Evolutionary conservation across 1,140 invertebrate genomes (phyloP).

Genomic region (Apis dorsata): DNA sequence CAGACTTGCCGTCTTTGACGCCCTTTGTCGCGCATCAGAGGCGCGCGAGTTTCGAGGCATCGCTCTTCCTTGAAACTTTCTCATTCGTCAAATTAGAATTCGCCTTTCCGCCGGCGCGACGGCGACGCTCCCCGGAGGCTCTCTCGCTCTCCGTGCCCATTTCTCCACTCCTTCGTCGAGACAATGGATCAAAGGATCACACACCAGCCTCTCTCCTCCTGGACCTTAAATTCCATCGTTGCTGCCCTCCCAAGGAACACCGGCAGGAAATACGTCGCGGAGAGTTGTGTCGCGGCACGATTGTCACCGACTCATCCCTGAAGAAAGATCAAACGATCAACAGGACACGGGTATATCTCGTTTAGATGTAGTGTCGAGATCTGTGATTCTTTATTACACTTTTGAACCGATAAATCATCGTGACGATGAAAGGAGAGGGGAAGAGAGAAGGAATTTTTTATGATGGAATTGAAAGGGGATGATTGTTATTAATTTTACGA

Average conservation of each 20-base stretch:
- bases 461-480: too few species aligned
- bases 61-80: constrained; percentile 72
- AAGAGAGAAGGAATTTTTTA: too few species aligned
- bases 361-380: constrained; percentile 4
- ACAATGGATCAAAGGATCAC: constrained; percentile 72
- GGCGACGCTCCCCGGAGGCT: constrained; percentile 63
- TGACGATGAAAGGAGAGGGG: too few species aligned
- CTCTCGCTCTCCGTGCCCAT: constrained; percentile 20
- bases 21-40: constrained; percentile 55
- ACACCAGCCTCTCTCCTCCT: constrained; percentile 28
- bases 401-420: not conserved
- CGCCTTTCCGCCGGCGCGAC: constrained; percentile 71
- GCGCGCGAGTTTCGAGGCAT: constrained; percentile 46
- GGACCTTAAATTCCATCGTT: constrained; percentile 45
- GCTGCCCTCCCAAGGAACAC: constrained; percentile 44
- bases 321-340: constrained; percentile 28
- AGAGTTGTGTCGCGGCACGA: constrained; percentile 23
- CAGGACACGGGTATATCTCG: not conserved
- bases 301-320: not conserved
- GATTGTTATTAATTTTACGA: too few species aligned
- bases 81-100: constrained; percentile 77
- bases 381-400: not conserved
- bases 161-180: constrained; percentile 55
- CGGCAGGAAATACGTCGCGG: constrained; percentile 37
- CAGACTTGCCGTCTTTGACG: constrained; percentile 53